Percentiles rank a stretch among this genome's conserved stretches.
Conservation (phyloP, 92 coral and sea anemone species). For the Galaxea fascicularis region DNA sequence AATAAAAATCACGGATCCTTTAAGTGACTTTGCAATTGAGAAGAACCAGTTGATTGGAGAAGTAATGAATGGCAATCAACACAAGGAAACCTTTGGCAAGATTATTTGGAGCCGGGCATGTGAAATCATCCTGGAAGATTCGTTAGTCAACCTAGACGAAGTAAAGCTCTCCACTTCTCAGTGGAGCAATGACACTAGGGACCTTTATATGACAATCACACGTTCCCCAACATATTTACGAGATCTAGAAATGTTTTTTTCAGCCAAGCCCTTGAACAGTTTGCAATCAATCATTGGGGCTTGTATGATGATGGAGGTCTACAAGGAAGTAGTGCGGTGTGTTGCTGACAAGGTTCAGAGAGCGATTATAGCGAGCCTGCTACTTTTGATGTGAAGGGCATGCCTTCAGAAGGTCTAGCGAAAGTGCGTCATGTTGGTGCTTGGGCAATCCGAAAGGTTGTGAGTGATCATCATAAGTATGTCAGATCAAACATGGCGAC, state of each 20-base stretch:
- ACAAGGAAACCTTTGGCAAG: conserved; percentile 37
- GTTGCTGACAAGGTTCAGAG: conserved; percentile 36
- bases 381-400: conserved; percentile 38
- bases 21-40: conserved; percentile 27
- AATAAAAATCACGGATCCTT: conserved; percentile 19
- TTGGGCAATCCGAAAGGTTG: conserved; percentile 41
- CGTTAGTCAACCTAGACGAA: conserved; percentile 12
- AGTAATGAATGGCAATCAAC: background rate
- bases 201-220: conserved; percentile 61
- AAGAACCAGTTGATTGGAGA: conserved; percentile 24
- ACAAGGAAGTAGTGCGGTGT: conserved; percentile 34
- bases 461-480: conserved; percentile 31
- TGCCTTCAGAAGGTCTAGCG: conserved; percentile 47
- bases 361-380: conserved; percentile 23
- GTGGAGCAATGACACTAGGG: conserved; percentile 50
- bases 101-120: conserved; percentile 62
- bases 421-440: conserved; percentile 41
- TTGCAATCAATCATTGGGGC: conserved; percentile 50
- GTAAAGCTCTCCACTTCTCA: conserved; percentile 25
- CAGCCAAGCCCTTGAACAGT: conserved; percentile 9
- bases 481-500: conserved; percentile 39
- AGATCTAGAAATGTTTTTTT: conserved; percentile 44
- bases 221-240: conserved; percentile 31
- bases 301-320: conserved; percentile 27
- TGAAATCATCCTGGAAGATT: conserved; percentile 39